Conservation (phyloP, 2,797 vertebrate species). For the Aselliscus stoliczkanus region DNA sequence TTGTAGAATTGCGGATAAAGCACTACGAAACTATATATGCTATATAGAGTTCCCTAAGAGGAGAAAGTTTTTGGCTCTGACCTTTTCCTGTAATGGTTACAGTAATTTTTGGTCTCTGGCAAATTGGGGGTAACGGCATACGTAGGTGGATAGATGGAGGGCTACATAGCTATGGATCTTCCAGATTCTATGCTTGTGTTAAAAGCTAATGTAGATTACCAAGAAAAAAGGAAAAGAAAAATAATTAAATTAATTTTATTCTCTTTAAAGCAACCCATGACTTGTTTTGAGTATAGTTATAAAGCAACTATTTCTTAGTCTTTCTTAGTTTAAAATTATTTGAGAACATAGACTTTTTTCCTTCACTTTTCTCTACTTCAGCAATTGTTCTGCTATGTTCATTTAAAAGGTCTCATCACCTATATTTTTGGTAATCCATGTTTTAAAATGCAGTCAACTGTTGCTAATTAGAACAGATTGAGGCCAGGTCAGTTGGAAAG, state of each 20-base stretch:
- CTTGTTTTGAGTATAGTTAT: not conserved
- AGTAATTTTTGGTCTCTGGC: not conserved
- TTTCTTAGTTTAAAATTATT: not conserved
- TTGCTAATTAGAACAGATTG: conserved; percentile 55
- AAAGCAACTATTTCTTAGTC: not conserved
- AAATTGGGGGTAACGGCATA: not conserved
- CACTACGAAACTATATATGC: not conserved
- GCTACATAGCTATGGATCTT: not conserved
- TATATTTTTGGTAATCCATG: conserved; percentile 24
- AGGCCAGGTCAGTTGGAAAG: conserved; percentile 52
- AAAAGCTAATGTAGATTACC: not conserved
- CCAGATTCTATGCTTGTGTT: not conserved
- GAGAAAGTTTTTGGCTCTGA: not conserved
- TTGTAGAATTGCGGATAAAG: not conserved
- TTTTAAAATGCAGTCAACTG: conserved; percentile 35
- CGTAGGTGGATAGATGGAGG: not conserved
- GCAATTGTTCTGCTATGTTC: not conserved
- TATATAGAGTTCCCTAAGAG: not conserved
- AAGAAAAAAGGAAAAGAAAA: not conserved
- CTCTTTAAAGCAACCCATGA: not conserved
- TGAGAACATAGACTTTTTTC: not conserved
- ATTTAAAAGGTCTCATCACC: not conserved
- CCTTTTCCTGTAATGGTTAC: not conserved
- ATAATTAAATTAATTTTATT: not conserved
- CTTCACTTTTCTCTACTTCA: not conserved